Evolutionary conservation across 37 sponge, comb jelly and placozoan genomes (phyloP), one percentile per base, ranked within the genome.

Genomic region (Chondrilla cf. caribensis): DNA sequence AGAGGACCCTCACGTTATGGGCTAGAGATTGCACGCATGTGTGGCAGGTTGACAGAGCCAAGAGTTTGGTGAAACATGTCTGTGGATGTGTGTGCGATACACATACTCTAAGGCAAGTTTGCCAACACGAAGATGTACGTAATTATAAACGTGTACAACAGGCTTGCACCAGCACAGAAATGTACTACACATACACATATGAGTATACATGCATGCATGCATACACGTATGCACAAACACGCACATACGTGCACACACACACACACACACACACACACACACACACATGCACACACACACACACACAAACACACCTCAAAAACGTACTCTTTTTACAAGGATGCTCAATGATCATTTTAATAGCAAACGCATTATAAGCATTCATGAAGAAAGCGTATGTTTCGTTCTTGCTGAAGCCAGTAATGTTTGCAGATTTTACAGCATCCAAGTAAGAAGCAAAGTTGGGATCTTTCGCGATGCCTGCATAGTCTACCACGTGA

Each of bases 281-380:
- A 47, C 29, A 62, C 29, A 28, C 29, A 15, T 62, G 15, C 25
- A 15, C 15, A 28, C 64, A 15, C 15, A 62, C 25, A 7, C 15
- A 62, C 64, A 62, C 29, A 62, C 15, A 7, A 9, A n/a, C 29
- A 29, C 64, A 62, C 64, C 64, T 29, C 22, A 62, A 29, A 19
- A 29, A 7, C 3, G 19, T 31, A 26, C 58, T 58, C 38, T 79
- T 80, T 15, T 41, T 29, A 59, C 92, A 91, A 6, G 92, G 88
- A 47, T 91, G 88, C 6, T 91, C 76, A 22, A 91, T 84, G 31
- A 91, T 87, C 92, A 91, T 91, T 47, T 83, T 87, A 26, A 91
- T 91, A 58, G 92, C 92, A 36, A 91, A 51, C 1, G 88, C 88
- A 84, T 91, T 91, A 82, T 91, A 91, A 38, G 84, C 88, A 81